Base-by-base conservation (phyloP, 2,113 vertebrate genomes). In the Xenopus laevis region DNA sequence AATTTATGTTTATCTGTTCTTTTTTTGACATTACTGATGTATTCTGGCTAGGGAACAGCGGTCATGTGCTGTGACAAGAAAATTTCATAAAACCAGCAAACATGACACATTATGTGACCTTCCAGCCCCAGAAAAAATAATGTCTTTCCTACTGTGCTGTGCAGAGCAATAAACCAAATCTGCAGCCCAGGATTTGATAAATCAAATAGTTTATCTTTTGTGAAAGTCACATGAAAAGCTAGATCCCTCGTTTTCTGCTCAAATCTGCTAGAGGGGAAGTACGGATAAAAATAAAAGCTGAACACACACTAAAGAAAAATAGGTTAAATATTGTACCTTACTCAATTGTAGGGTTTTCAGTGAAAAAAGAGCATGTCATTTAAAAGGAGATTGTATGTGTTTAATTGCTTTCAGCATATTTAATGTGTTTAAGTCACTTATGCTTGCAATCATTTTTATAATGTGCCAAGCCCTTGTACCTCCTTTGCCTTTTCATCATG, bases 161-260 rank as follows among this genome's bases (percentile, higher is more conserved):
- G 52, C 53, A 47, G 7, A 50, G 61, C 64, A 60, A 67, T 50
- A 67, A 53, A 46, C 33, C 40, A 60, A 67, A 74, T 52, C 71
- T 21, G 64, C 18, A 46, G 53, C 44, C 47, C 52, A 58, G 62
- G 55, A 74, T 67, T 67, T 50, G 53, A 67, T 67, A 67, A 74
- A 74, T 74, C 64, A 53, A 30, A 67, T 44, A 74, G 65, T 74
- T 74, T 55, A 47, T 68, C 40, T 67, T n/a, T 60, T 72, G 61
- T 60, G 55, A 74, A 74, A 74, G 65, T 74, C 65, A 68, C 17
- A 61, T 21, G 55, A 67, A 74, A 72, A 74, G 65, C 65, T 52
- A 67, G 65, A 52, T 17, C 65, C 52, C 18, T 45, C 30, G 59
- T 67, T 21, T 27, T 45, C 40, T 58, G 55, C 23, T 61, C 15